Evolutionary conservation across 2,888 invertebrate genomes (phyloP).

Genomic region (Volucella inflata): DNA sequence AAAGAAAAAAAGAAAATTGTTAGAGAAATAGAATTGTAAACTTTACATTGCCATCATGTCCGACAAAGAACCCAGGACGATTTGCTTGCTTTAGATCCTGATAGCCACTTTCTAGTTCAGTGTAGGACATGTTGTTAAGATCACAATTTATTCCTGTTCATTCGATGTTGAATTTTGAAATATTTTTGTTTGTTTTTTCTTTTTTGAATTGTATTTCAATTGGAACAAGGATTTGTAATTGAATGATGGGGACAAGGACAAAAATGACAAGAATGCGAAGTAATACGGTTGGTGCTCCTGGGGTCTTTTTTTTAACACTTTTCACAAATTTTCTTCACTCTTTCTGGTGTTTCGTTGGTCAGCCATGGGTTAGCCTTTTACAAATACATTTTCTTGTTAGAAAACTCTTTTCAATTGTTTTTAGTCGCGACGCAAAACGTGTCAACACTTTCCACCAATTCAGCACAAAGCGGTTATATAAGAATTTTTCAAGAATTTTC

Average conservation of each 20-base stretch:
- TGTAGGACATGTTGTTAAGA: constrained; percentile 90
- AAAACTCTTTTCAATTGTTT: neutral
- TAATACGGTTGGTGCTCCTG: constrained; percentile 14
- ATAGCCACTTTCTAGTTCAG: constrained; percentile 96
- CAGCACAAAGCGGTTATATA: constrained; percentile 49
- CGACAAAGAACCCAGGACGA: constrained; percentile 89
- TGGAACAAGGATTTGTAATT: constrained; percentile 24
- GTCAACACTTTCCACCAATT: constrained; percentile 5
- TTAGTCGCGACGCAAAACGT: neutral
- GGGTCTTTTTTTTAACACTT: constrained; percentile 1
- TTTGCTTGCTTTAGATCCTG: constrained; percentile 91
- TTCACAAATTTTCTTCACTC: constrained; percentile 16
- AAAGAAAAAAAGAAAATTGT: constrained; percentile 39
- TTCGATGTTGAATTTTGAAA: constrained; percentile 30
- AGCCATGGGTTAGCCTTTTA: too few species aligned
- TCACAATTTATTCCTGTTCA: constrained; percentile 49
- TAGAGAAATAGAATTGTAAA: constrained; percentile 56
- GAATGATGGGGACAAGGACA: constrained; percentile 23
- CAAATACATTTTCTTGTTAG: too few species aligned
- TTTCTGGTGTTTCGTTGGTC: too few species aligned
- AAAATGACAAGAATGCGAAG: constrained; percentile 35
- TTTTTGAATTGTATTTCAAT: neutral
- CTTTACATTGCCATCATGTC: constrained; percentile 87
- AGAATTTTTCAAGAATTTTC: constrained; percentile 40
- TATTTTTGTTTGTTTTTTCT: neutral